Percentiles rank a stretch among this genome's conserved stretches.
Conservation (phyloP, 2,797 vertebrate genomes). For the Ciconia nigra region DNA sequence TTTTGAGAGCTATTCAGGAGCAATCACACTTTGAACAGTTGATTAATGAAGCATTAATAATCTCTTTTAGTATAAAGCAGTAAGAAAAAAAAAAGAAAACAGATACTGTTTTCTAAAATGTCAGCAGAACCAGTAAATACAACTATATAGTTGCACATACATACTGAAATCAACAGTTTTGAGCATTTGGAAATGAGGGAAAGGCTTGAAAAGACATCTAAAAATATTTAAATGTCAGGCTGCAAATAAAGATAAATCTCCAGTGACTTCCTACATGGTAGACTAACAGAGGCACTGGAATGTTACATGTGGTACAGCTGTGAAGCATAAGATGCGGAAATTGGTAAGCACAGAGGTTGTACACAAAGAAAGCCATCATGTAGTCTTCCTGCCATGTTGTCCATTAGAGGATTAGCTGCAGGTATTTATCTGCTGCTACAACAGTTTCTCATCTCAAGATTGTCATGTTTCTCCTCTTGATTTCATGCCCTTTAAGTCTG, state of each 20-base stretch:
- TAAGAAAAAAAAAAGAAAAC: background rate
- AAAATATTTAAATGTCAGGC: background rate
- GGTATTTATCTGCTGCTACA: background rate
- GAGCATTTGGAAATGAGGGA: background rate
- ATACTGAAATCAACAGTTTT: background rate
- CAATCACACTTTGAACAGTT: slow-evolving; percentile 37
- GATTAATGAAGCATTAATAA: slow-evolving; percentile 47
- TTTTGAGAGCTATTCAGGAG: slow-evolving; percentile 52
- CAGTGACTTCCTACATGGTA: background rate
- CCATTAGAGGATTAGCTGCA: background rate
- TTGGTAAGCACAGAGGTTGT: background rate
- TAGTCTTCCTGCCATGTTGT: background rate
- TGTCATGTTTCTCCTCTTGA: background rate
- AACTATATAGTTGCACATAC: background rate
- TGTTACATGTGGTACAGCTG: background rate
- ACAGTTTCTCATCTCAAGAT: background rate
- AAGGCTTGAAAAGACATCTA: background rate
- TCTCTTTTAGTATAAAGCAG: background rate
- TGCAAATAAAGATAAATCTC: background rate
- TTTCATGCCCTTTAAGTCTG: background rate
- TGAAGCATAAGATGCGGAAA: background rate
- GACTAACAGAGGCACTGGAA: background rate
- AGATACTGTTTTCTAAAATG: background rate
- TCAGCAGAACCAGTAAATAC: background rate
- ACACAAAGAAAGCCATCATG: background rate